Base-by-base conservation (phyloP, 1,140 invertebrate species). In the Cotesia vestalis region DNA sequence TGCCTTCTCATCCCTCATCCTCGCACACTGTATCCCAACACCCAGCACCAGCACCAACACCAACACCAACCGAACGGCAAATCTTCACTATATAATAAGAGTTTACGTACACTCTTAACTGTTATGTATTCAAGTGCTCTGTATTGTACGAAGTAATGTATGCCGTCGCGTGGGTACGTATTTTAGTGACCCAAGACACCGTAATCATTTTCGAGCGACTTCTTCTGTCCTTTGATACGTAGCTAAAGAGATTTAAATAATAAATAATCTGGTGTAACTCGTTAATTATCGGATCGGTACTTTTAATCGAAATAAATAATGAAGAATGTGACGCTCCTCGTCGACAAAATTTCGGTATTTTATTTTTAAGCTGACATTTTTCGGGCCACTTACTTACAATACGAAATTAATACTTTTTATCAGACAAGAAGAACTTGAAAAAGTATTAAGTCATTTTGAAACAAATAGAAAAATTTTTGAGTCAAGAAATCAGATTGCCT, bases 1-100 rank as follows among this genome's bases (percentile, higher is more conserved):
- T 79, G 76, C 73, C 73, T 68, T 78, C 76, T 76, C 81, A 81
- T 81, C 79, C 76, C 76, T 83, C 80, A 82, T 81, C 78, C 80
- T 78, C 76, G 69, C 80, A 79, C 77, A 74, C 71, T 61, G 74
- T 76, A 69, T 74, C 72, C 71, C 71, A 66, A 72, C 72, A 73
- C 69, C 69, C 73, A 46, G 40, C 9, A 40, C 38, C 38, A 71
- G 73, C 75, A 64, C 66, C 55, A 59, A 59, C 55, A 34, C 55
- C 55, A 59, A n/a, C 55, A n/a, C 27, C 27, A 27, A 27, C 27
- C 27, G 27, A 27, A 27, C 27, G 27, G 27, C 27, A 27, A 27
- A 27, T 27, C 27, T 27, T 27, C 27, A 27, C 27, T 27, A 27
- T 27, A 27, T 27, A 27, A 27, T 27, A 27, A 11, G 40, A 9